phyloP scores from a whole-genome alignment of 1,140 invertebrate species.

The Matsumurasca onukii region DNA sequence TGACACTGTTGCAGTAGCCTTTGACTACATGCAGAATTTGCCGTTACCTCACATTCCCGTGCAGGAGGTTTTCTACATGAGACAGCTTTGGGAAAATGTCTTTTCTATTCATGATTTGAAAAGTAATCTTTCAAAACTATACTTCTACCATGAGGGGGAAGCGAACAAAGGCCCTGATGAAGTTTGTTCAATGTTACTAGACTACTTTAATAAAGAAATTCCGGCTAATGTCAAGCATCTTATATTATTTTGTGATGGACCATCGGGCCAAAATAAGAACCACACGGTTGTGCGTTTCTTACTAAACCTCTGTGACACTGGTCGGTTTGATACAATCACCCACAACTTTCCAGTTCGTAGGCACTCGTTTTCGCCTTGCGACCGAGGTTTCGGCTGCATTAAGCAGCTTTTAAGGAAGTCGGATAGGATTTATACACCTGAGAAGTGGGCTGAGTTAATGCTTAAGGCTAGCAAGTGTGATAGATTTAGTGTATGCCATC shows the following conservation, averaged over 20 bases:
- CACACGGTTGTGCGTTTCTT: slow-evolving; percentile 34
- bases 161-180: slow-evolving; percentile 37
- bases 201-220: slow-evolving; percentile 35
- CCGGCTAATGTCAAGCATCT: not conserved
- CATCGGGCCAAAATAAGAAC: slow-evolving; percentile 33
- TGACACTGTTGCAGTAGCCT: slow-evolving; percentile 21
- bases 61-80: slow-evolving; percentile 37
- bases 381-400: slow-evolving; percentile 2
- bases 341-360: slow-evolving; percentile 28
- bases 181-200: slow-evolving; percentile 36
- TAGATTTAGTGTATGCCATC: slow-evolving; percentile 3
- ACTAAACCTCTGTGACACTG: slow-evolving; percentile 27
- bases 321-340: slow-evolving; percentile 31
- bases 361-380: slow-evolving; percentile 29
- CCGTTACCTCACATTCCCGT: slow-evolving; percentile 35
- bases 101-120: slow-evolving; percentile 36
- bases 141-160: slow-evolving; percentile 38
- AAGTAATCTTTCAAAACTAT: slow-evolving; percentile 33
- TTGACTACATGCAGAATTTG: slow-evolving; percentile 38
- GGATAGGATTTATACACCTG: slow-evolving; percentile 21
- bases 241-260: slow-evolving; percentile 33
- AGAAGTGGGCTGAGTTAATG: slow-evolving; percentile 13
- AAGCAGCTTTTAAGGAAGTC: not conserved
- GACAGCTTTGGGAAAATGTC: slow-evolving; percentile 35
- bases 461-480: slow-evolving; percentile 9